Conservation (phyloP, 1,140 invertebrate genomes). For the Procambarus virginalis region DNA sequence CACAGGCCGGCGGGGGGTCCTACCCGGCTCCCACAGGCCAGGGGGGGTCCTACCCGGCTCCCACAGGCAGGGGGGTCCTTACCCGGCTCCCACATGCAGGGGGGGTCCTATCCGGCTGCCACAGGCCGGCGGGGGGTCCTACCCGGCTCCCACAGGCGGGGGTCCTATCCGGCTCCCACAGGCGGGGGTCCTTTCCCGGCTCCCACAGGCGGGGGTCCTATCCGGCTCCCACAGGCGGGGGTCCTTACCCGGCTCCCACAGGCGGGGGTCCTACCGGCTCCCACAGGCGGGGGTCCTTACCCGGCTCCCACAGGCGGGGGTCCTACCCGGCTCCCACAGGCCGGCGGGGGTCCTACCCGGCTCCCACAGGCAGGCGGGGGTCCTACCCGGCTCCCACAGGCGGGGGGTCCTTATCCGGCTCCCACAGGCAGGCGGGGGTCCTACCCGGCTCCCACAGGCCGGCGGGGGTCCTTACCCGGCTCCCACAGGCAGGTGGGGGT, state of each 20-base stretch:
- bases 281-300: not conserved
- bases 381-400: too few relatives aligned
- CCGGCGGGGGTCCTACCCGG: slow-evolving; percentile 1
- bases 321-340: not conserved
- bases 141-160: not conserved
- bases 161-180: too few relatives aligned
- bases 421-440: too few relatives aligned
- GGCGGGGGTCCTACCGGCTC: too few relatives aligned
- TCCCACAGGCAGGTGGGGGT: not conserved
- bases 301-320: too few relatives aligned
- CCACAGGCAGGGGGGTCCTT: not conserved
- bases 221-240: too few relatives aligned
- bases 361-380: not conserved
- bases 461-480: not conserved
- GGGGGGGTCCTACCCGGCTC: too few relatives aligned
- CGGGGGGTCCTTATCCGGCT: too few relatives aligned
- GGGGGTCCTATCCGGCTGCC: not conserved
- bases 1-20: not conserved
- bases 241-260: too few relatives aligned
- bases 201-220: too few relatives aligned
- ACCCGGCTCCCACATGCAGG: not conserved
- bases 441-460: too few relatives aligned
- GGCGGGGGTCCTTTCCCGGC: not conserved
- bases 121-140: not conserved
- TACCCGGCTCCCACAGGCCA: too few relatives aligned